Percentiles rank a stretch among this genome's conserved stretches.
Conservation (phyloP, 30 jellyfish, hydroid and myxozoan genomes). For the Rhopilema esculentum region DNA sequence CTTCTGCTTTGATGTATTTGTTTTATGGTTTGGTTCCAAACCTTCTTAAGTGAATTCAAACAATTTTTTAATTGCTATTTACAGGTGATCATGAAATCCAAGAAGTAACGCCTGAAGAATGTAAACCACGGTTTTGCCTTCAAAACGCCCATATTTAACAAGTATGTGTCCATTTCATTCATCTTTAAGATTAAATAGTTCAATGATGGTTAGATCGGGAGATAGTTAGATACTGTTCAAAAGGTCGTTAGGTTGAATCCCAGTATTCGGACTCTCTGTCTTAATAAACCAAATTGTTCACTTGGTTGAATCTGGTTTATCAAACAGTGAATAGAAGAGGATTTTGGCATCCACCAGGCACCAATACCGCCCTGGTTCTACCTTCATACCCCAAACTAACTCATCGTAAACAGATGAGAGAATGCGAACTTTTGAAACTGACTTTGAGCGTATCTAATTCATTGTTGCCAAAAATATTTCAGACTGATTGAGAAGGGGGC, state of each 20-base stretch:
- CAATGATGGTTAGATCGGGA: too few relatives aligned
- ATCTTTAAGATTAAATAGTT: not conserved
- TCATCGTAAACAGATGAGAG: too few relatives aligned
- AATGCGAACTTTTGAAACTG: too few relatives aligned
- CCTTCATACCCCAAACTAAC: too few relatives aligned
- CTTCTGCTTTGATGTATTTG: not conserved
- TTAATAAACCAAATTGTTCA: too few relatives aligned
- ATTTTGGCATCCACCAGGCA: not conserved
- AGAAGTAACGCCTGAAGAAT: not conserved
- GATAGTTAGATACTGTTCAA: too few relatives aligned
- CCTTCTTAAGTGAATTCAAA: not conserved
- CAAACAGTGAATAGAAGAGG: not conserved
- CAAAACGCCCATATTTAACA: not conserved
- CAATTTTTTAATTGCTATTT: not conserved
- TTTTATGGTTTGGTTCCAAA: not conserved
- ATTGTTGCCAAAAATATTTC: too few relatives aligned
- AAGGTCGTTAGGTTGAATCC: too few relatives aligned
- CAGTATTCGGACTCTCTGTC: too few relatives aligned
- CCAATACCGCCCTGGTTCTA: too few relatives aligned
- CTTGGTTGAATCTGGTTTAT: not conserved
- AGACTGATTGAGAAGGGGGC: too few relatives aligned
- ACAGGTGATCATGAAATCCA: conserved; percentile 34
- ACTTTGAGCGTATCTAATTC: too few relatives aligned
- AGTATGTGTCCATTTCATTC: conserved; percentile 1
- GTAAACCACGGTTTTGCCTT: conserved; percentile 16